phyloP scores from a whole-genome alignment of 2,113 vertebrate genomes.

The Corythoichthys intestinalis region DNA sequence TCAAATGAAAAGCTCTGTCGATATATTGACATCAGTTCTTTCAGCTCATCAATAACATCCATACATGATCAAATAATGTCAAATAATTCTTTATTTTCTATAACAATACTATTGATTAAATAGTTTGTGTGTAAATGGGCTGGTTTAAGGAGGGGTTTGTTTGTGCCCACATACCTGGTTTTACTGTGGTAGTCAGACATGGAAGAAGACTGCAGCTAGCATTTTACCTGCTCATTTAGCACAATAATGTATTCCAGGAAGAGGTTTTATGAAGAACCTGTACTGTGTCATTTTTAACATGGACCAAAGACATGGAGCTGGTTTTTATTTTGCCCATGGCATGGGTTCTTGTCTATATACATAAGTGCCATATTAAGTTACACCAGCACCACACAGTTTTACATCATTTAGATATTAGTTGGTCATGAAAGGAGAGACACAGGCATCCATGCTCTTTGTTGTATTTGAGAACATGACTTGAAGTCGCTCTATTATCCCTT shows the following conservation, averaged over 20 bases:
- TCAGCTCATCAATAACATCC: too few relatives aligned
- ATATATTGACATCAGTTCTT: too few relatives aligned
- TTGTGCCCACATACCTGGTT: constrained; percentile 11
- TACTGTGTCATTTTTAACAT: background rate
- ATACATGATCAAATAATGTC: too few relatives aligned
- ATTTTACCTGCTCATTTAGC: constrained; percentile 39
- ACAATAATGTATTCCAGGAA: constrained; percentile 39
- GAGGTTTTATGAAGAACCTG: constrained; percentile 12
- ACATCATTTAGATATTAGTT: background rate
- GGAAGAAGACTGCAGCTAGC: constrained; percentile 25
- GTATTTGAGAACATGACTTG: constrained; percentile 41
- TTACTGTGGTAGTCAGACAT: constrained; percentile 21
- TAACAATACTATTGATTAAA: too few relatives aligned
- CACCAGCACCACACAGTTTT: constrained; percentile 4
- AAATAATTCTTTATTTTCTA: too few relatives aligned
- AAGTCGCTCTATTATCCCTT: constrained; percentile 13
- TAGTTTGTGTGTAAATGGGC: too few relatives aligned
- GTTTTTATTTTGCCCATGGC: background rate
- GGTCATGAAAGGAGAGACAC: constrained; percentile 5
- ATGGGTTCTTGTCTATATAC: background rate
- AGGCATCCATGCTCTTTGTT: constrained; percentile 28
- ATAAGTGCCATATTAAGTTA: constrained; percentile 12
- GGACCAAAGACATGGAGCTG: background rate
- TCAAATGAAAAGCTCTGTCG: too few relatives aligned
- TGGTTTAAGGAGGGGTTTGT: constrained; percentile 2